Evolutionary conservation across 2,113 vertebrate genomes (phyloP), one percentile per base, ranked within the genome.

Genomic region (Halcyon senegalensis): DNA sequence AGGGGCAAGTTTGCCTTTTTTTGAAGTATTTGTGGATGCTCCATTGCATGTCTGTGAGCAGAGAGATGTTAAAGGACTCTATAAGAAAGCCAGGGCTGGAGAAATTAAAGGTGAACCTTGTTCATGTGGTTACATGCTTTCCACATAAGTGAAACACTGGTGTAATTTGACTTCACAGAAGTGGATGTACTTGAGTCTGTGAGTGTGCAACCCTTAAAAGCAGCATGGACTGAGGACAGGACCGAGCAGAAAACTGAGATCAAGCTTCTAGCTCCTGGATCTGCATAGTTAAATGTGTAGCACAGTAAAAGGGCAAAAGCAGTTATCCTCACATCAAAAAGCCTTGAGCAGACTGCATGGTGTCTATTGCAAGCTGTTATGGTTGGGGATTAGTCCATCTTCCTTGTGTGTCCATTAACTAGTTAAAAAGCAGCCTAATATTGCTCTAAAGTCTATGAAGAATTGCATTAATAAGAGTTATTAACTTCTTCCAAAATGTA

Each of bases 21-120:
- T 99, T 87, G 99, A 99, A 97, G 99, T 99, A 25, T 99, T 99
- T 97, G 99, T 99, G 56, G 99, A 99, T 67, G 99, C 99, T 37
- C 99, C 99, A 1, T 94, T 99, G 95, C 98, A 99, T 25, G 99
- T 99, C 59, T 99, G 99, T 91, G 99, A 99, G 90, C 99, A 99
- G 97, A 98, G 99, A 93, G 99, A 99, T 58, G 99, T 99, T 67
- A 99, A 99, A 95, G 99, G 99, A 18, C 98, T 99, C 27, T 99
- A 99, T 96, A 99, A 99, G 97, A 99, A 98, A 97, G 99, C 99
- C 59, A 98, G 99, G 94, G 99, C 99, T 23, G 99, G 99, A 76
- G 99, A 99, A 97, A 99, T 99, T 96, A 99, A 98, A 99, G 99
- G 99, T 99, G 88, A 92, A 88, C 27, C 19, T 76, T 35, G 35